Base-by-base conservation (phyloP, 2,888 invertebrate genomes). In the Meliscaeva auricollis region DNA sequence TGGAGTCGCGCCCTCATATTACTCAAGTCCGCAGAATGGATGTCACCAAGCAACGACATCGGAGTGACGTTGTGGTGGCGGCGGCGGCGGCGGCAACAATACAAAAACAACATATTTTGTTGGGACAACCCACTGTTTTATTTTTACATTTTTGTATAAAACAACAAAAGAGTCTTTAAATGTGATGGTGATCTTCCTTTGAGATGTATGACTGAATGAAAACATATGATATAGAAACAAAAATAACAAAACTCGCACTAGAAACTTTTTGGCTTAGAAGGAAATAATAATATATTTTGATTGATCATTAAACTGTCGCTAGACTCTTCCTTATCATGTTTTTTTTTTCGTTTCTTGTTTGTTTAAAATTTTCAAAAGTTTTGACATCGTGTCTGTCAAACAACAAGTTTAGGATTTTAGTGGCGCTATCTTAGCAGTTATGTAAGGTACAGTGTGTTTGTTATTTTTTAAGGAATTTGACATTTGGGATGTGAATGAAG, bases 1-100 rank as follows among this genome's bases (percentile, higher is more conserved):
- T 70, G 74, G 52, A 79, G 83, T 84, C 83, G 74, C 48, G 83
- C 74, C 74, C 83, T 79, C 79, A 78, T 66, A 79, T 79, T 75
- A 75, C 32, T 79, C 79, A 84, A 46, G 32, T 26, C 54, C 26
- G 66, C 62, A 15, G 44, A 66, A 58, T 58, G 22, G 69, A 83
- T 79, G 70, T 79, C 74, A 84, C 58, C 70, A 70, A 15, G 9
- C 74, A 78, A 41, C 38, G 38, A 62, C 38, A 38, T n/a, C 17
- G 32, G 26, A 32, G 26, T 22, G 30, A 9, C 11, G 38, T 9
- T 17, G 46, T 13, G 30, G 22, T 38, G 54, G 15, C 13, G n/a
- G n/a, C n/a, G n/a, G 22, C 58, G 58, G 46, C 54, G 46, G 46
- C 35, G 60, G 7, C 44, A 22, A 4, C 15, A n/a, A n/a, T n/a